These are phyloP conservation scores for Dicrurus megarhynchus DNA, from an alignment of 2,113 vertebrate species.

Conservation along the genomic window DNA sequence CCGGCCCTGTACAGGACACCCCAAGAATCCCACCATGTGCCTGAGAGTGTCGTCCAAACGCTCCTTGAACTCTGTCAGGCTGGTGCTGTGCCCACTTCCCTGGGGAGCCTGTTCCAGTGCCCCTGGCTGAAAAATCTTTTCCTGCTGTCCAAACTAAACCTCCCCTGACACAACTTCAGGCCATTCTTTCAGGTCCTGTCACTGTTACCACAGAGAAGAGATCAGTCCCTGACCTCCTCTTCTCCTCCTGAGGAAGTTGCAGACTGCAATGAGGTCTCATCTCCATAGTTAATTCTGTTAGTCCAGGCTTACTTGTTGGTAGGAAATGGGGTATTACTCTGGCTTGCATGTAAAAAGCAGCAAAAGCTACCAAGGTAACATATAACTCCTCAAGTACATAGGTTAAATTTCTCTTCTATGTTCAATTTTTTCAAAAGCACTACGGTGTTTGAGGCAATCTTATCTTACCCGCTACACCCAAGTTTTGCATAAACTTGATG, in stretches of 20 bases:
- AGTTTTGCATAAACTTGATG: background rate
- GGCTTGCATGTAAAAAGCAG: background rate
- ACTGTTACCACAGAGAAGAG: background rate
- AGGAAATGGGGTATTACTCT: background rate
- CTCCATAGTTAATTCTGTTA: background rate
- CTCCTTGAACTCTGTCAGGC: background rate
- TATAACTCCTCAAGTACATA: background rate
- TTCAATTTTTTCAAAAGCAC: background rate
- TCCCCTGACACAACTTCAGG: background rate
- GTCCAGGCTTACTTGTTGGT: background rate
- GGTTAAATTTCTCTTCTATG: background rate
- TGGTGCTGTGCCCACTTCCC: background rate
- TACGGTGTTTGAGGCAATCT: background rate
- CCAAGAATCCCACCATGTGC: background rate
- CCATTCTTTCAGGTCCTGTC: background rate
- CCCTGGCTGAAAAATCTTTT: background rate
- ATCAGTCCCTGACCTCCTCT: background rate
- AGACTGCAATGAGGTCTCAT: background rate
- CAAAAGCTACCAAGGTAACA: background rate
- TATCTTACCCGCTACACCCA: background rate
- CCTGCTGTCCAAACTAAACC: background rate
- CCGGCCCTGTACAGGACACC: background rate
- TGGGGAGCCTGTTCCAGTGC: background rate
- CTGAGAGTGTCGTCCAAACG: background rate
- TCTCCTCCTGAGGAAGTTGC: background rate